These are phyloP conservation scores for Mobula birostris DNA, from an alignment of 2,113 vertebrate genomes.

Conservation along the genomic window DNA sequence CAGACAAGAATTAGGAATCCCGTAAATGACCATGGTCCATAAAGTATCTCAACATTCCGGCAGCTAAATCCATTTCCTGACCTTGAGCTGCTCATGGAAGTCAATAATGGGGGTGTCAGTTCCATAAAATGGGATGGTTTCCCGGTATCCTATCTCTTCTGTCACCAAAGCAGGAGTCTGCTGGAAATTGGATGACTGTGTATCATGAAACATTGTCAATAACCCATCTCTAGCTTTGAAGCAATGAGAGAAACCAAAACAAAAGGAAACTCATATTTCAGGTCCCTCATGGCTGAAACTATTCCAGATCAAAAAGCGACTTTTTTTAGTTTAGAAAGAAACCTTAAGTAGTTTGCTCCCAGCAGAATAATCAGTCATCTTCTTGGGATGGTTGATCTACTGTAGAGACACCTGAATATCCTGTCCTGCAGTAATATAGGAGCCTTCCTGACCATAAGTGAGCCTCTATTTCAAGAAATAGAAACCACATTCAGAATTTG, in stretches of 20 bases:
- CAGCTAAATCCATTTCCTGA: neutral
- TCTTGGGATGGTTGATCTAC: neutral
- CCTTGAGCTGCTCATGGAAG: neutral
- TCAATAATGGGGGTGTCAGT: neutral
- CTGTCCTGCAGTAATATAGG: neutral
- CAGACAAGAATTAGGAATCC: neutral
- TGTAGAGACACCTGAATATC: neutral
- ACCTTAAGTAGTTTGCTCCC: neutral
- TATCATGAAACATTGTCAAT: neutral
- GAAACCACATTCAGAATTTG: neutral
- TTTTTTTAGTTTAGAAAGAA: neutral
- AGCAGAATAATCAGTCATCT: neutral
- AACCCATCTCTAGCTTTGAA: neutral
- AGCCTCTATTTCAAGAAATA: neutral
- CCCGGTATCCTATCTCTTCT: neutral
- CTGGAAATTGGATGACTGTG: neutral
- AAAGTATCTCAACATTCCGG: neutral
- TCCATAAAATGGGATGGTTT: neutral
- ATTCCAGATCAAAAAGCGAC: neutral
- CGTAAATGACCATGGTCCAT: neutral
- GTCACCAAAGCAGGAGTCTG: neutral
- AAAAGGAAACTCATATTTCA: neutral
- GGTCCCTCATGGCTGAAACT: neutral
- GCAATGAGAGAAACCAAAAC: neutral
- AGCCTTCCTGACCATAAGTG: neutral